Evolutionary conservation across 2,888 invertebrate genomes (phyloP).

Genomic region (Coleophora flavipennella): DNA sequence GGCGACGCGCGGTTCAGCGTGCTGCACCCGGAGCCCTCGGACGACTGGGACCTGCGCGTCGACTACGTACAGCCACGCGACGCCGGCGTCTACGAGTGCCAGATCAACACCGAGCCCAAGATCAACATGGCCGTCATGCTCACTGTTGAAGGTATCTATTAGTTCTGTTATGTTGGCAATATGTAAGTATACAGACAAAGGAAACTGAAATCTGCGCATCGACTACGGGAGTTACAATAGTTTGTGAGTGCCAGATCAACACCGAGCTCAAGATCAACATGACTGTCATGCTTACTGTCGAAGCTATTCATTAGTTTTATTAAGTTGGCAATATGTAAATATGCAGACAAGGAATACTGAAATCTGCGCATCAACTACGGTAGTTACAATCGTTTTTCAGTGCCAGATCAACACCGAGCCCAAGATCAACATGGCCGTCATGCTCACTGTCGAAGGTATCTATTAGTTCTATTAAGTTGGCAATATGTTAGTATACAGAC

Average conservation of each 20-base stretch:
- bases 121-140: conserved; percentile 87
- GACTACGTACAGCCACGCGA: conserved; percentile 88
- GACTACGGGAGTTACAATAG: too few species aligned
- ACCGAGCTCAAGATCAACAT: conserved; percentile 79
- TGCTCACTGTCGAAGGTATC: conserved; percentile 83
- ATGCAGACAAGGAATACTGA: too few species aligned
- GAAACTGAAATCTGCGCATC: too few species aligned
- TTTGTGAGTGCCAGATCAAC: too few species aligned
- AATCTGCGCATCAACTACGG: too few species aligned
- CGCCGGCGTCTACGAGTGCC: conserved; percentile 90
- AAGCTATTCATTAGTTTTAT: conserved; percentile 71
- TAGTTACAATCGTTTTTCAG: conserved; percentile 89
- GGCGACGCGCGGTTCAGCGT: conserved; percentile 90
- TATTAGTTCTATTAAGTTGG: too few species aligned
- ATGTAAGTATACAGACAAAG: too few species aligned
- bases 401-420: conserved; percentile 93
- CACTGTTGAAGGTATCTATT: conserved; percentile 81
- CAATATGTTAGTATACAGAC: too few species aligned
- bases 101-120: conserved; percentile 92
- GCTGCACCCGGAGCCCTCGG: conserved; percentile 85
- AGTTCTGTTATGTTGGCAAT: neutral
- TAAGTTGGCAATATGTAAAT: too few species aligned
- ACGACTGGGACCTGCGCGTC: conserved; percentile 90
- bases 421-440: conserved; percentile 88
- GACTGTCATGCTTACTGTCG: conserved; percentile 84